phyloP scores from a whole-genome alignment of 2,113 vertebrate species.

The Alosa alosa region DNA sequence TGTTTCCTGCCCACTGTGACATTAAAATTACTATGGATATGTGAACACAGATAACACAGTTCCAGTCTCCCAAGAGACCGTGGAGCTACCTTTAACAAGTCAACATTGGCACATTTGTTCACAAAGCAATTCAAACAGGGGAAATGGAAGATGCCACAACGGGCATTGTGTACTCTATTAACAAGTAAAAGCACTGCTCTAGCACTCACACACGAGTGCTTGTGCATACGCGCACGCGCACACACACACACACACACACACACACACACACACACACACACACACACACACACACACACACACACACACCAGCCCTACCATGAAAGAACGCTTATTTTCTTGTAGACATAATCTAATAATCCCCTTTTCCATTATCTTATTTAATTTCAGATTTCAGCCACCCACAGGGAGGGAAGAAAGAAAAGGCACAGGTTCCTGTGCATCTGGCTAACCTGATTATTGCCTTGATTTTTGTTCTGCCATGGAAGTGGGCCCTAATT shows the following conservation, averaged over 20 bases:
- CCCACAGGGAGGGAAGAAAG: slow-evolving; percentile 56
- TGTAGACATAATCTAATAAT: slow-evolving; percentile 65
- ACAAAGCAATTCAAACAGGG: slow-evolving; percentile 48
- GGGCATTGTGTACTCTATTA: slow-evolving; percentile 48
- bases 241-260: not conserved
- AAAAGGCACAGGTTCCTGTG: slow-evolving; percentile 52
- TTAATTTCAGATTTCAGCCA: slow-evolving; percentile 65
- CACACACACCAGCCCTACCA: slow-evolving; percentile 23
- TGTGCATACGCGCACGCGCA: not conserved
- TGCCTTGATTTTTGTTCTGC: slow-evolving; percentile 54
- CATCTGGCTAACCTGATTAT: slow-evolving; percentile 60
- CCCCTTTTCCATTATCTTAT: slow-evolving; percentile 69
- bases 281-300: not conserved
- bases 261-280: not conserved
- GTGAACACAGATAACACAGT: not conserved
- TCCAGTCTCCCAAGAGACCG: slow-evolving; percentile 47
- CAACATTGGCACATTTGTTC: slow-evolving; percentile 58
- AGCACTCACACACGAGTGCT: not conserved
- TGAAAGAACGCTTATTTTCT: slow-evolving; percentile 49
- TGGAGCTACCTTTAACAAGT: slow-evolving; percentile 58
- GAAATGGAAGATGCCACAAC: slow-evolving; percentile 48
- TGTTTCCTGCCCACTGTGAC: slow-evolving; percentile 58
- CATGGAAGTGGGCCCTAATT: slow-evolving; percentile 34
- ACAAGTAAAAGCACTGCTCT: slow-evolving; percentile 47
- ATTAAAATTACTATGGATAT: slow-evolving; percentile 45